Evolutionary conservation across 2,888 invertebrate genomes (phyloP).

Genomic region (Chaetogeoica ovagalla): DNA sequence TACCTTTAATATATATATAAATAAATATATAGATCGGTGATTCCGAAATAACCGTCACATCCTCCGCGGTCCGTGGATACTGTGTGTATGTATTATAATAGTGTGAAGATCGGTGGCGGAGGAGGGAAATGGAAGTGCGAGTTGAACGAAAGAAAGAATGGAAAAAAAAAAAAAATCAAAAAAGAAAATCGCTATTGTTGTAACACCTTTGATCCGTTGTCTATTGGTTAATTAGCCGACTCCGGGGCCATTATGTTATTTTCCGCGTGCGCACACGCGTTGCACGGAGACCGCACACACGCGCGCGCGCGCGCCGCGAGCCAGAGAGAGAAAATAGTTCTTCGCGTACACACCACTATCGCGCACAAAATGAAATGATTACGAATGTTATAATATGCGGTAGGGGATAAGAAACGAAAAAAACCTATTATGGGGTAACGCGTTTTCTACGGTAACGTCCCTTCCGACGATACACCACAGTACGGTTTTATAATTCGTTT

Average conservation of each 20-base stretch:
- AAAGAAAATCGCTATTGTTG: conserved; percentile 50
- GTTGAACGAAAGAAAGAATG: conserved; percentile 11
- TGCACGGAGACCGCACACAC: conserved; percentile 37
- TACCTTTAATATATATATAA: too few species aligned
- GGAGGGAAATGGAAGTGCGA: conserved; percentile 2
- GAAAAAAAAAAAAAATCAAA: conserved; percentile 25
- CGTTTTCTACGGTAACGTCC: too few species aligned
- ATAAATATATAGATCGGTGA: conserved; percentile 36
- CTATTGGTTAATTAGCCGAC: conserved; percentile 33
- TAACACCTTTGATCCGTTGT: conserved; percentile 50
- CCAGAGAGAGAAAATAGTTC: too few species aligned
- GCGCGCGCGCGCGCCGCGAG: too few species aligned
- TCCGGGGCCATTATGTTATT: conserved; percentile 18
- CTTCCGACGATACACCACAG: too few species aligned
- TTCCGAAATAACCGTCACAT: conserved; percentile 52
- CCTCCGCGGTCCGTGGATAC: conserved; percentile 32
- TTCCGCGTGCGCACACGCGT: conserved; percentile 17
- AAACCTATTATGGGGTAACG: too few species aligned
- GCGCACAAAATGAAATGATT: too few species aligned
- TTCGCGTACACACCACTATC: too few species aligned
- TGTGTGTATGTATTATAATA: conserved; percentile 4
- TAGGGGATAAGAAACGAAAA: too few species aligned
- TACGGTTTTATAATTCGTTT: too few species aligned
- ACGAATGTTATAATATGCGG: too few species aligned
- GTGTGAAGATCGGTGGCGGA: background rate